Evolutionary conservation across 1,140 invertebrate genomes (phyloP), one percentile per base, ranked within the genome.

Genomic region (Pristionchus pacificus): DNA sequence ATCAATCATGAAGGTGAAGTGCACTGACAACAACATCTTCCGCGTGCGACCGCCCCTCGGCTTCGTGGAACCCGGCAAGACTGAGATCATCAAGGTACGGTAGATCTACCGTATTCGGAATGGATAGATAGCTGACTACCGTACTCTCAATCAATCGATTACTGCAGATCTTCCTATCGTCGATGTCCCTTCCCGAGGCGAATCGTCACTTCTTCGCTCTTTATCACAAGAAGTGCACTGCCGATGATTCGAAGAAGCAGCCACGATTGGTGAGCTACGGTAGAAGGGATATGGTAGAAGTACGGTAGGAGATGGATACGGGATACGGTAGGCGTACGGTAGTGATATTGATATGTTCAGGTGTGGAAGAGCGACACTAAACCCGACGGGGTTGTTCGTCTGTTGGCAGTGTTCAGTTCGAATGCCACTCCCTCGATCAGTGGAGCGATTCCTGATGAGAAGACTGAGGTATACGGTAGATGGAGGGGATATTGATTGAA

Each of bases 201-300:
- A 57, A 61, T 25, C 77, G 71, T 25, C 77, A 77, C 74, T 77
- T 78, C 77, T 77, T 77, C 60, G 77, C 77, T n/a, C 49, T 77
- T 57, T 77, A 78, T 49, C 77, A 77, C 55, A 65, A 72, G 24
- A 63, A 65, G 24, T 60, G 60, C 30, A 59, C 59, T 15, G 58
- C 31, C 3, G 31, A 78, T 13, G 33, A 29, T 10, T 15, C 61
- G 59, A 75, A 24, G 33, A 60, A 60, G 60, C 32, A 65, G 15
- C 62, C 76, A 24, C 33, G 74, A 60, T 3, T 31, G 49, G 28
- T 77, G n/a, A 1, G 77, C 75, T 75, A 77, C 74, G 24, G n/a
- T 31, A n/a, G 32, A 10, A 57, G 38, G 60, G n/a, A 76, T n/a
- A n/a, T n/a, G n/a, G n/a, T n/a, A n/a, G n/a, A n/a, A n/a, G n/a